Evolutionary conservation across 2,113 vertebrate genomes (phyloP), one percentile per base, ranked within the genome.

Genomic region (Protobothrops mucrosquamatus): DNA sequence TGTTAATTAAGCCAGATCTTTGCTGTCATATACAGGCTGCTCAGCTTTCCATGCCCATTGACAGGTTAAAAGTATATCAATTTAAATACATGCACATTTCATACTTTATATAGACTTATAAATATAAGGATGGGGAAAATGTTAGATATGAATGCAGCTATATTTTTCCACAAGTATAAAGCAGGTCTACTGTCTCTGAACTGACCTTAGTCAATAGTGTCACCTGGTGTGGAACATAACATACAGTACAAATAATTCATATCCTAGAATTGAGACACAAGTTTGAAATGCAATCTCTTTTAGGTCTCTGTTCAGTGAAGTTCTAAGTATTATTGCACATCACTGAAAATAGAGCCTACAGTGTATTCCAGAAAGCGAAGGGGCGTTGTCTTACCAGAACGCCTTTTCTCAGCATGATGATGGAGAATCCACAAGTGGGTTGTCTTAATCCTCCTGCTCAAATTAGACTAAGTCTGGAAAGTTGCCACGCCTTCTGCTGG

Each of bases 41-140:
- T 87, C 88, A 94, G 90, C 87, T 91, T 74, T 89, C 94, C 89
- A 91, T 81, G 89, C 74, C 94, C 91, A 94, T 89, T 94, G 89
- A 94, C 94, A 61, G 87, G 29, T 88, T 92, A 56, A 88, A 94
- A 95, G 85, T 93, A 91, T 0, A 0, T 96, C n/a, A 46, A 93
- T 69, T 88, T 96, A 92, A 91, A 92, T 93, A 96, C 56, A 94
- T 6, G 57, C 91, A 94, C 20, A 92, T 24, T 15, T 29, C 87
- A 86, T 89, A 94, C 88, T 95, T 93, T 94, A 81, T 92, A 15
- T 92, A 91, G 34, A 91, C 3, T 6, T 91, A 39, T 1, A 56
- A 92, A 94, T 74, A 95, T 59, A 87, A 74, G 89, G 85, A 87
- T 74, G 89, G 93, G 18, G 94, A 93, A 94, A 94, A 95, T 46